A percentile compares a stretch with the other conserved stretches of the same genome.
Evolutionary conservation across 2,113 vertebrate genomes (phyloP).

Genomic region (Gasterosteus aculeatus): DNA sequence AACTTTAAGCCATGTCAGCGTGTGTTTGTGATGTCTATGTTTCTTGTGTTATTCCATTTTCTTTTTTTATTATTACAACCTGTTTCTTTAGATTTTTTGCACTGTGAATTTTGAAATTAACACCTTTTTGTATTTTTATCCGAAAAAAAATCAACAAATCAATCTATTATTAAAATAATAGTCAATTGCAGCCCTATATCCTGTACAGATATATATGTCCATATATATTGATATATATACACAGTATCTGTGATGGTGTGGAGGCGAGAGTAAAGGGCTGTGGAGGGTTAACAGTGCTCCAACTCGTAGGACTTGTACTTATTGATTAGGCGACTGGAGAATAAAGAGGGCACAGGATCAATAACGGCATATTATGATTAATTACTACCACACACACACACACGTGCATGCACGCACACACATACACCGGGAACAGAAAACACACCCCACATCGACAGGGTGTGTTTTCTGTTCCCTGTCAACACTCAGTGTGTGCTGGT

Average conservation of each 20-base stretch:
- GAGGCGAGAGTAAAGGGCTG: background rate
- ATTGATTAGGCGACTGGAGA: conserved; percentile 58
- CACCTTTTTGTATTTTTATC: too few relatives aligned
- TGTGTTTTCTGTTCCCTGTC: conserved; percentile 54
- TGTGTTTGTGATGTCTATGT: too few relatives aligned
- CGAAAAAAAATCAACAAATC: too few relatives aligned
- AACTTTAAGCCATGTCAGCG: too few relatives aligned
- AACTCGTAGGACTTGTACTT: conserved; percentile 32
- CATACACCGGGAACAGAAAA: conserved; percentile 8
- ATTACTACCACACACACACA: conserved; percentile 57
- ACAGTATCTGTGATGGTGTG: background rate
- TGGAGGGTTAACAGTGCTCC: background rate
- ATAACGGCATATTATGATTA: conserved; percentile 69
- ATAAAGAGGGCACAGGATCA: conserved; percentile 41
- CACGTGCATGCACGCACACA: background rate
- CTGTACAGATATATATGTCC: too few relatives aligned
- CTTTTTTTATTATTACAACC: too few relatives aligned
- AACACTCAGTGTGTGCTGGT: conserved; percentile 35
- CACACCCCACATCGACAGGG: conserved; percentile 35
- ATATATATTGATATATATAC: too few relatives aligned
- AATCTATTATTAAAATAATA: too few relatives aligned
- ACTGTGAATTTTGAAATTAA: too few relatives aligned
- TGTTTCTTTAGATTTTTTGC: too few relatives aligned
- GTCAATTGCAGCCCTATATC: too few relatives aligned
- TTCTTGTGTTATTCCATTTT: too few relatives aligned